Evolutionary conservation across 2,797 vertebrate genomes (phyloP).

Genomic region (Delichon dasypus): DNA sequence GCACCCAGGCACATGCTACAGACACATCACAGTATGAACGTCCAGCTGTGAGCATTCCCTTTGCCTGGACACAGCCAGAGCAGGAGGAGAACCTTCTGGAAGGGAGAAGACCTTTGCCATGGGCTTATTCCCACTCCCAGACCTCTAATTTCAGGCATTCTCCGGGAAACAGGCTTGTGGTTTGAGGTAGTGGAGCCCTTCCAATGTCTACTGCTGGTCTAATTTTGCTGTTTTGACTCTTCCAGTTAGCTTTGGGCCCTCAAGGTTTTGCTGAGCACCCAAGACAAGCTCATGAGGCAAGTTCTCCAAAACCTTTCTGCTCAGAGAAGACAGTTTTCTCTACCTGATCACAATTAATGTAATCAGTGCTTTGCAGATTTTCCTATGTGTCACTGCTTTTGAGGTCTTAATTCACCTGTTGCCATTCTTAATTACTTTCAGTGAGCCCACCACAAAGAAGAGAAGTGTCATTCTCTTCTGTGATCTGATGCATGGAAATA

Average conservation of each 20-base stretch:
- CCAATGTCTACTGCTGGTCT: not conserved
- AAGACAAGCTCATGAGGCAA: not conserved
- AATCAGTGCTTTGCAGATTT: slow-evolving; percentile 19
- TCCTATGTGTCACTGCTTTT: not conserved
- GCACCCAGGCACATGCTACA: rapidly evolving
- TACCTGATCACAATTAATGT: not conserved
- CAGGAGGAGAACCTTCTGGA: not conserved
- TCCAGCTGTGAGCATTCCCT: not conserved
- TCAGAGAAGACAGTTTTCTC: not conserved
- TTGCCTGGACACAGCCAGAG: not conserved
- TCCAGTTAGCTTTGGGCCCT: not conserved
- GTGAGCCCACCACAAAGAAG: slow-evolving; percentile 1
- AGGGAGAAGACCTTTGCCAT: not conserved
- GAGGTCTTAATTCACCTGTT: slow-evolving; percentile 22
- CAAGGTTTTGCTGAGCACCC: not conserved
- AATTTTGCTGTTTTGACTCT: not conserved
- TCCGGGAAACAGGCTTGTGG: rapidly evolving
- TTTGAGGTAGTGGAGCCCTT: not conserved
- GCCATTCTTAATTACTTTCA: slow-evolving; percentile 26
- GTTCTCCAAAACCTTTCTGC: not conserved
- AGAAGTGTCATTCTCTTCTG: not conserved
- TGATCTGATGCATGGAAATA: not conserved
- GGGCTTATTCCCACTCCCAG: not conserved
- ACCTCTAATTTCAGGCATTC: not conserved
- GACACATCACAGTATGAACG: rapidly evolving